phyloP scores from a whole-genome alignment of 2,888 invertebrate genomes.

The Megalurothrips usitatus region DNA sequence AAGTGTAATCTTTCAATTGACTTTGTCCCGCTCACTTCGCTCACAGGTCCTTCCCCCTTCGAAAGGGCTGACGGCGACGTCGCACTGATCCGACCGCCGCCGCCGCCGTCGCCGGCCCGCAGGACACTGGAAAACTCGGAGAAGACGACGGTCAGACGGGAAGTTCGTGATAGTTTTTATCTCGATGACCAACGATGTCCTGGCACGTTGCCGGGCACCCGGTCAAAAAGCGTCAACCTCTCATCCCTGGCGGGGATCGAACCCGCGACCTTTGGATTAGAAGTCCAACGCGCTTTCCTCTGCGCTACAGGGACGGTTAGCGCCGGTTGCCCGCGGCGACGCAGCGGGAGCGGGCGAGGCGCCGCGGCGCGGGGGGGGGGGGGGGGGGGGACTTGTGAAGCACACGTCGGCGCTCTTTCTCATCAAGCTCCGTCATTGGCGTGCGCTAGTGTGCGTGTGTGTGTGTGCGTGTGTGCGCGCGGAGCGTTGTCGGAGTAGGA shows the following conservation, averaged over 20 bases:
- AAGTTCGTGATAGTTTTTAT: too few species aligned
- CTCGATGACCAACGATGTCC: too few species aligned
- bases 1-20: slow-evolving; percentile 21
- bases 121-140: too few species aligned
- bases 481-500: background rate
- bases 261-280: slow-evolving; percentile 25
- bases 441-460: background rate
- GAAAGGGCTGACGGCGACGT: too few species aligned
- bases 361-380: background rate
- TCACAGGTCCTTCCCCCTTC: background rate
- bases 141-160: too few species aligned
- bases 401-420: too few species aligned
- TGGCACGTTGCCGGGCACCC: background rate
- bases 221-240: background rate
- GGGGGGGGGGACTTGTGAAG: too few species aligned
- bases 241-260: slow-evolving; percentile 22
- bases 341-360: background rate
- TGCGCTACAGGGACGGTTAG: slow-evolving; percentile 19
- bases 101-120: too few species aligned
- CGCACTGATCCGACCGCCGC: too few species aligned
- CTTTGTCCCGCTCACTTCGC: slow-evolving; percentile 25
- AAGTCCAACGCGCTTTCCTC: slow-evolving; percentile 25
- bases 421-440: background rate
- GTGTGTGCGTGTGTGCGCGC: background rate
- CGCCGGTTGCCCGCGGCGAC: background rate